These are phyloP conservation scores for Nothocercus nigrocapillus DNA, from an alignment of 2,113 vertebrate genomes.

Conservation along the genomic window DNA sequence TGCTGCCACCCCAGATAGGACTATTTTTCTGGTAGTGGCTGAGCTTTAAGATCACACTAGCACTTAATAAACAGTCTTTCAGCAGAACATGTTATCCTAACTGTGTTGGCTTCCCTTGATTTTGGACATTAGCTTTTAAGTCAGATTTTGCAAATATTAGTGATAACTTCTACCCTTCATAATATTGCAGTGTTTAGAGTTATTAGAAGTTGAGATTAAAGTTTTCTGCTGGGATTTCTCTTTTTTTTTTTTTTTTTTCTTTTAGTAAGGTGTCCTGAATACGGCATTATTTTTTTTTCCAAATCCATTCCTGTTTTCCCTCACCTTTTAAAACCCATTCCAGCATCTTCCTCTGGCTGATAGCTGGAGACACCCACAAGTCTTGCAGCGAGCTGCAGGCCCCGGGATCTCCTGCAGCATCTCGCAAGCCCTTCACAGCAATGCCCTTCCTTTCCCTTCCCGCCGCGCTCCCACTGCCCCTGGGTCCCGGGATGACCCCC, in stretches of 20 bases:
- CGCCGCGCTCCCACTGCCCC: fast-evolving
- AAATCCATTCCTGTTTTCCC: neutral
- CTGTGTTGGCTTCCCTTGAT: neutral
- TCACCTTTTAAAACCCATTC: neutral
- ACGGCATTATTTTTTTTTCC: fast-evolving
- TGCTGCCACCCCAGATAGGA: neutral
- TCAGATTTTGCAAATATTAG: conserved; percentile 3
- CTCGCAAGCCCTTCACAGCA: neutral
- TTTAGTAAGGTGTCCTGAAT: neutral
- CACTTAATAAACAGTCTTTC: neutral
- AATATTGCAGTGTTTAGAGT: neutral
- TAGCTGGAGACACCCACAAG: neutral
- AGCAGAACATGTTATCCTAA: neutral
- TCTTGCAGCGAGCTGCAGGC: neutral
- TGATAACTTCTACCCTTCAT: neutral
- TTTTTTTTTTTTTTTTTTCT: neutral
- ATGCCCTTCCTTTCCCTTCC: neutral
- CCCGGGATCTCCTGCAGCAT: neutral
- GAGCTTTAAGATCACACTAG: neutral
- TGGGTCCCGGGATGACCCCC: neutral
- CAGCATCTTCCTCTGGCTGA: neutral
- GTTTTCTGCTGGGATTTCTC: neutral
- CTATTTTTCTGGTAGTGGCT: neutral
- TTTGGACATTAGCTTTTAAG: neutral
- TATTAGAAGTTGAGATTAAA: neutral